Conservation (phyloP, 1,140 invertebrate genomes). For the Saccostrea cuccullata region DNA sequence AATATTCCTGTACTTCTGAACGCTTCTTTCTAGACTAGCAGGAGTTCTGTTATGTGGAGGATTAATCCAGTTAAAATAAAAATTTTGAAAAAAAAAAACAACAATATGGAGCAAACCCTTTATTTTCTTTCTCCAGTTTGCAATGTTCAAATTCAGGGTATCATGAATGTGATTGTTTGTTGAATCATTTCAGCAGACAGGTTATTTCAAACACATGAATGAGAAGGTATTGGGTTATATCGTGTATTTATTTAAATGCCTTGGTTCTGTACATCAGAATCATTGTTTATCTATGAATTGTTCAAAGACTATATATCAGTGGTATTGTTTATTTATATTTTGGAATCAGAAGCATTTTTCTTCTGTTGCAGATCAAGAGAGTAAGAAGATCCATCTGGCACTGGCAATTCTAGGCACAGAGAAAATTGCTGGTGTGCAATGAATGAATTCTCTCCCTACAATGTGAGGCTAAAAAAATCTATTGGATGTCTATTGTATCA, state of each 20-base stretch:
- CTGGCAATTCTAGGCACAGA: not conserved
- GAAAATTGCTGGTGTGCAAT: not conserved
- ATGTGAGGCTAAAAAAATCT: not conserved
- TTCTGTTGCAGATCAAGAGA: slow-evolving; percentile 15
- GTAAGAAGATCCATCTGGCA: slow-evolving; percentile 5
- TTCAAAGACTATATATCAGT: slow-evolving; percentile 2
- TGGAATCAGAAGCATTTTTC: slow-evolving; percentile 7
- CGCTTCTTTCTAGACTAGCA: too few species aligned
- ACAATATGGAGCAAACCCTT: too few species aligned
- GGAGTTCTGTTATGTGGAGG: too few species aligned
- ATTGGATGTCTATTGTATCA: not conserved
- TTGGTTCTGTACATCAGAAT: not conserved
- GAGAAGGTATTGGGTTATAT: not conserved
- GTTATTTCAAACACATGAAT: not conserved
- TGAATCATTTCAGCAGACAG: not conserved
- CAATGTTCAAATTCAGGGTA: too few species aligned
- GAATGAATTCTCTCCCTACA: not conserved
- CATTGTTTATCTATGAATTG: not conserved
- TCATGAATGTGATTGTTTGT: too few species aligned
- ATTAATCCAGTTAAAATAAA: too few species aligned
- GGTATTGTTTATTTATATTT: not conserved
- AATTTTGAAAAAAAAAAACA: too few species aligned
- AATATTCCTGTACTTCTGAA: too few species aligned
- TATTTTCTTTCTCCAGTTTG: too few species aligned
- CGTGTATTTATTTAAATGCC: slow-evolving; percentile 18